A percentile compares a stretch with the other conserved stretches of the same genome.
Evolutionary conservation across 2,888 invertebrate species (phyloP).

Genomic region (Zaprionus obscuricornis): DNA sequence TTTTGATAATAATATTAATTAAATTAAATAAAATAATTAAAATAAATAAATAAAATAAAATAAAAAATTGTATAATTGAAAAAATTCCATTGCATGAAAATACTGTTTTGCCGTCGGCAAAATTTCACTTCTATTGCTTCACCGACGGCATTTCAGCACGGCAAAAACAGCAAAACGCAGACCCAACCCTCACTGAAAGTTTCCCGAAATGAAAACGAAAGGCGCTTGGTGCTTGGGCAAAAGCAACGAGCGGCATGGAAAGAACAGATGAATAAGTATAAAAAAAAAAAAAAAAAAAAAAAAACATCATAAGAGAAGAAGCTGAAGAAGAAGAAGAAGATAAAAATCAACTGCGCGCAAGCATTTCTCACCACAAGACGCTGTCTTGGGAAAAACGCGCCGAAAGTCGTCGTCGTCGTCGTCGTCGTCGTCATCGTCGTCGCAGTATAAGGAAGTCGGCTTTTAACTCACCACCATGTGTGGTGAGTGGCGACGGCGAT

Average conservation of each 20-base stretch:
- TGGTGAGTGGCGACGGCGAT: slow-evolving; percentile 15
- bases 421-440: no score
- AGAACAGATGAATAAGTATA: slow-evolving; percentile 7
- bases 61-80: no score
- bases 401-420: slow-evolving; percentile 27
- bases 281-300: slow-evolving; percentile 1
- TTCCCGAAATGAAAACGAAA: slow-evolving; percentile 67
- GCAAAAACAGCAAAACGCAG: slow-evolving; percentile 18
- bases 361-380: slow-evolving; percentile 77
- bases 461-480: slow-evolving; percentile 71
- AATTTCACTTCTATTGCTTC: slow-evolving; percentile 28
- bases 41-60: not conserved
- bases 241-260: no score
- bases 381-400: slow-evolving; percentile 52
- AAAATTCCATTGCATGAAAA: no score
- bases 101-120: slow-evolving; percentile 58
- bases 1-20: not conserved
- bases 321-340: slow-evolving; percentile 4
- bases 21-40: not conserved
- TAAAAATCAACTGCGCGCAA: slow-evolving; percentile 65
- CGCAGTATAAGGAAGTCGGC: slow-evolving; percentile 39
- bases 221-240: slow-evolving; percentile 41
- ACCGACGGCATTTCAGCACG: slow-evolving; percentile 54
- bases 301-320: slow-evolving; percentile 2
- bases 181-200: slow-evolving; percentile 1